These are phyloP conservation scores for Phainopepla nitens DNA, from an alignment of 2,113 vertebrate genomes.

Conservation along the genomic window DNA sequence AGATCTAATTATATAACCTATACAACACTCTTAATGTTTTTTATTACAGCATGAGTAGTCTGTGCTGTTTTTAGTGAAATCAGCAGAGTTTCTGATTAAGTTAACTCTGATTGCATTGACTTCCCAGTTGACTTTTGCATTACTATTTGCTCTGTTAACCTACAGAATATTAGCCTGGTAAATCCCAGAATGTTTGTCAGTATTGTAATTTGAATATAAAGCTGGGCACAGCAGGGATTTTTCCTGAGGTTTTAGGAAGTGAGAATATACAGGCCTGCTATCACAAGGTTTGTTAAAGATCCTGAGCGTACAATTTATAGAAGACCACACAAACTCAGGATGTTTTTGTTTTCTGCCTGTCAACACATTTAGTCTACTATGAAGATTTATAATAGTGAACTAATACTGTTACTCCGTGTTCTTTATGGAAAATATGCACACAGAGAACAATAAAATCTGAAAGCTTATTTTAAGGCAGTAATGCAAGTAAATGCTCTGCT, in stretches of 20 bases:
- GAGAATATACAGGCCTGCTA: neutral
- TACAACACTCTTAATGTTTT: neutral
- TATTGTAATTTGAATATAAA: neutral
- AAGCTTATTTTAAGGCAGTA: neutral
- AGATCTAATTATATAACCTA: neutral
- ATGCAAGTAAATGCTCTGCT: neutral
- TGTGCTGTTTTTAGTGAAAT: neutral
- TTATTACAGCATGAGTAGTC: neutral
- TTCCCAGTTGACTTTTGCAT: neutral
- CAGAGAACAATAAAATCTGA: neutral
- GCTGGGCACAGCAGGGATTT: neutral
- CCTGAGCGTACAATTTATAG: neutral
- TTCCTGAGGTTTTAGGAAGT: neutral
- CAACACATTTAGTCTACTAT: neutral
- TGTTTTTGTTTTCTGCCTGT: constrained; percentile 16
- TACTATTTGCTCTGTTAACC: neutral
- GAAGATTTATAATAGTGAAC: neutral
- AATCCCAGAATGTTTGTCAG: neutral
- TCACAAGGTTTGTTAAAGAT: neutral
- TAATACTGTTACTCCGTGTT: neutral
- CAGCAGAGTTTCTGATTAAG: neutral
- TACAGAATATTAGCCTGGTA: neutral
- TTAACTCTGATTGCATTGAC: neutral
- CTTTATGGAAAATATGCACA: neutral
- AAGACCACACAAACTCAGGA: constrained; percentile 21